A percentile compares a stretch with the other conserved stretches of the same genome.
These are phyloP conservation scores for Telmatherina bonti DNA, from an alignment of 2,797 vertebrate genomes.

Conservation along the genomic window DNA sequence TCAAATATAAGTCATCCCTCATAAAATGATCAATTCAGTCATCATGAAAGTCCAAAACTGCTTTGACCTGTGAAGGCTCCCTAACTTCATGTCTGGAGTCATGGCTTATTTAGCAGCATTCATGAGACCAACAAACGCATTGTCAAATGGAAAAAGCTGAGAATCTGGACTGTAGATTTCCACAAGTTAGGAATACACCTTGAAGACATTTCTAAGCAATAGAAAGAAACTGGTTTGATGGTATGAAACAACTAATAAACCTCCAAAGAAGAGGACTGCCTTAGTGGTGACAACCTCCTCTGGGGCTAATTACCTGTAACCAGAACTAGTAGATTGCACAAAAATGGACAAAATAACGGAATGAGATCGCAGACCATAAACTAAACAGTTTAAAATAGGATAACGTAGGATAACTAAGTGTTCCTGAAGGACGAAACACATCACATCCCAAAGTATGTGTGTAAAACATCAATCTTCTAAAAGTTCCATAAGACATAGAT, in stretches of 20 bases:
- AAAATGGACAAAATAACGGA: neutral
- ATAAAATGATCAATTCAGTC: neutral
- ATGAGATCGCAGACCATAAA: neutral
- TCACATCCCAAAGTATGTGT: neutral
- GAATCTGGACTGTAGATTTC: neutral
- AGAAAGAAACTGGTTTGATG: neutral
- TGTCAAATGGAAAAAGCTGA: neutral
- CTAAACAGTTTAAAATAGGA: neutral
- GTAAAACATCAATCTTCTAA: neutral
- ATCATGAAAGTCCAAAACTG: neutral
- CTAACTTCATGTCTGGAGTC: neutral
- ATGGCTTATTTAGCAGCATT: neutral
- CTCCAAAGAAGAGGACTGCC: neutral
- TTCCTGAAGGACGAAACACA: neutral
- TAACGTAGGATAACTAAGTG: neutral
- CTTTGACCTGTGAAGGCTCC: neutral
- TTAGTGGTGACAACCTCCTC: neutral
- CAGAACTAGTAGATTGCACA: neutral
- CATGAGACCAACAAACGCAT: neutral
- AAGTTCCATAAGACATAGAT: too few relatives aligned
- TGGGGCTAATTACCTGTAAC: neutral
- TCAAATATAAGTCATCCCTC: neutral
- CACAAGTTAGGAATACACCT: neutral
- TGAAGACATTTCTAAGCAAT: constrained; percentile 2
- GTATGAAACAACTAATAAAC: neutral